Evolutionary conservation across 2,113 vertebrate species (phyloP).

Genomic region (Pionites leucogaster): DNA sequence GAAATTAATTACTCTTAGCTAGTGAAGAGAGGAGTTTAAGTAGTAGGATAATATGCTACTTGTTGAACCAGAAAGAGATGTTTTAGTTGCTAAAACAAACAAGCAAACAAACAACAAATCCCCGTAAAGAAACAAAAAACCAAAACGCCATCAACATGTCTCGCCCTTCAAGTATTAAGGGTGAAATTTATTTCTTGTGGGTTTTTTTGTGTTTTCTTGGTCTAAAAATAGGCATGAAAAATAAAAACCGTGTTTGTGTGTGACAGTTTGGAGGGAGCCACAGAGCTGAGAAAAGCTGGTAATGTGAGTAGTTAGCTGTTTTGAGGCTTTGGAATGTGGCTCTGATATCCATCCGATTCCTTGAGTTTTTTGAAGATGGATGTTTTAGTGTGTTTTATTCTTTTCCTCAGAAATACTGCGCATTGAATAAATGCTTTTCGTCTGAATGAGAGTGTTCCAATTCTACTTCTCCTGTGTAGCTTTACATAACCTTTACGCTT

Average conservation of each 20-base stretch:
- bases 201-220: not conserved
- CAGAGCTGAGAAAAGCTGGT: not conserved
- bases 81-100: not conserved
- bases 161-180: not conserved
- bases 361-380: not conserved
- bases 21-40: not conserved
- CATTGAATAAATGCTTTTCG: not conserved
- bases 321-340: not conserved
- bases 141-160: not conserved
- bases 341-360: not conserved
- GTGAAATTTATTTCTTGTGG: not conserved
- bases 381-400: not conserved
- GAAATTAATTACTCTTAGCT: not conserved
- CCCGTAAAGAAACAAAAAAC: not conserved
- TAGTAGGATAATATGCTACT: not conserved
- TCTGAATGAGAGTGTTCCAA: not conserved
- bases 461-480: not conserved
- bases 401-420: not conserved
- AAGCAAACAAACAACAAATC: not conserved
- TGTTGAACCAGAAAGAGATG: not conserved
- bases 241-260: not conserved
- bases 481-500: not conserved
- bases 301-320: not conserved
- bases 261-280: not conserved
- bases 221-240: not conserved